Percentiles rank a stretch among this genome's conserved stretches.
Conservation (phyloP, 2,797 vertebrate genomes). For the Scarus forsteni region DNA sequence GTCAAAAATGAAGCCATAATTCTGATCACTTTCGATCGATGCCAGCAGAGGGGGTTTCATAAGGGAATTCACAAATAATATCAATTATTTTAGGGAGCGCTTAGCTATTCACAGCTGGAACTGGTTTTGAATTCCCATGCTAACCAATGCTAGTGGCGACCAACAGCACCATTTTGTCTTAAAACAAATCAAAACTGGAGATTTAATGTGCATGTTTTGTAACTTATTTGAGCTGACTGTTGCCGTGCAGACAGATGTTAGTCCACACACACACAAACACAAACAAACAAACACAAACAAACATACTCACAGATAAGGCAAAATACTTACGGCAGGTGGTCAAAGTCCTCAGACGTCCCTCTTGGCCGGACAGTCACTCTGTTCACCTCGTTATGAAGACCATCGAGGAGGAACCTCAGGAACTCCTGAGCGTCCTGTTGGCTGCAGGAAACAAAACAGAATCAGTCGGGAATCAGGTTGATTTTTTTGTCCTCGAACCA, state of each 20-base stretch:
- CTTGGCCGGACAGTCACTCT: conserved; percentile 90
- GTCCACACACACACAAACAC: conserved; percentile 1
- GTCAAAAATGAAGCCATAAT: too few relatives aligned
- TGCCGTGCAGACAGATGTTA: not conserved
- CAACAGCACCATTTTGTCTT: too few relatives aligned
- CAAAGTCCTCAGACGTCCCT: conserved; percentile 87
- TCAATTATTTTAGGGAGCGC: too few relatives aligned
- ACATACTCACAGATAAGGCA: not conserved
- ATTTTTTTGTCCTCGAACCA: too few relatives aligned
- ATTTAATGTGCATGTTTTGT: too few relatives aligned
- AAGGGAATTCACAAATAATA: too few relatives aligned
- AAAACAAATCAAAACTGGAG: too few relatives aligned
- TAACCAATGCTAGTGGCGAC: too few relatives aligned
- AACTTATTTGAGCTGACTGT: not conserved
- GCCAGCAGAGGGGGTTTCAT: too few relatives aligned
- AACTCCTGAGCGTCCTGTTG: conserved; percentile 99
- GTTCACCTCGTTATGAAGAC: conserved; percentile 97
- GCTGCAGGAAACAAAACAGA: conserved; percentile 70
- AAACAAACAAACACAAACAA: conserved; percentile 15
- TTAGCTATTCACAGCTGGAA: too few relatives aligned
- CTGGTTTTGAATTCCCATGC: too few relatives aligned
- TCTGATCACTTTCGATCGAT: too few relatives aligned
- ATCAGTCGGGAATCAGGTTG: not conserved
- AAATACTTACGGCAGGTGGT: conserved; percentile 92
- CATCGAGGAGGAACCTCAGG: conserved; percentile 95